Evolutionary conservation across 2,113 vertebrate genomes (phyloP), one percentile per base, ranked within the genome.

Genomic region (Eonycteris spelaea): DNA sequence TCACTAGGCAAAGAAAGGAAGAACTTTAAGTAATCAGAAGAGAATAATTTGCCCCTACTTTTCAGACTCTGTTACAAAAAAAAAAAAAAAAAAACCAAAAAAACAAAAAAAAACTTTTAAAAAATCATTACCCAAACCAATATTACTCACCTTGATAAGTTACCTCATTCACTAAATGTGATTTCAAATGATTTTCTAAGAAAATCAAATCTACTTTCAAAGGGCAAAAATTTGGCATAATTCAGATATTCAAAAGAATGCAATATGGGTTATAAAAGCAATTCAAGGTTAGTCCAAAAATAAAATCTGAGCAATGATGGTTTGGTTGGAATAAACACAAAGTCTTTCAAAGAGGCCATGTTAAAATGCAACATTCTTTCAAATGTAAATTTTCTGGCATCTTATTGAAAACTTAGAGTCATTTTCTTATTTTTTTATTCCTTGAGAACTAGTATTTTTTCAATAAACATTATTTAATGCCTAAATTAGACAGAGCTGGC

Each of bases 141-240:
- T 57, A 63, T 94, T 45, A 71, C 14, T 91, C 45, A 77, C 83
- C n/a, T 92, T 92, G 85, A 95, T 92, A 80, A 87, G 87, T 68
- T 40, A 85, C 33, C 22, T 95, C 71, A 59, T 84, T 74, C 88
- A 65, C 71, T 40, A 90, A 65, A 86, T 68, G 53, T 48, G 40
- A 96, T 92, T 96, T 93, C 87, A 90, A 95, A 94, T 90, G 57
- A 93, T 95, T 95, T 97, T 88, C 87, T 88, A 80, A 94, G 93
- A 86, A 96, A 96, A 95, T 89, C 59, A 97, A 95, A 94, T 94
- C 80, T 21, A 45, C 51, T 89, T 96, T 91, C 59, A 95, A 98
- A 96, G 63, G 94, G 61, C 67, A 95, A 94, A 95, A 94, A 35
- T 86, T 88, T 85, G 79, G 30, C 67, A 86, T 91, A 94, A 94